Evolutionary conservation across 2,888 invertebrate species (phyloP).

Genomic region (Luffia ferchaultella): DNA sequence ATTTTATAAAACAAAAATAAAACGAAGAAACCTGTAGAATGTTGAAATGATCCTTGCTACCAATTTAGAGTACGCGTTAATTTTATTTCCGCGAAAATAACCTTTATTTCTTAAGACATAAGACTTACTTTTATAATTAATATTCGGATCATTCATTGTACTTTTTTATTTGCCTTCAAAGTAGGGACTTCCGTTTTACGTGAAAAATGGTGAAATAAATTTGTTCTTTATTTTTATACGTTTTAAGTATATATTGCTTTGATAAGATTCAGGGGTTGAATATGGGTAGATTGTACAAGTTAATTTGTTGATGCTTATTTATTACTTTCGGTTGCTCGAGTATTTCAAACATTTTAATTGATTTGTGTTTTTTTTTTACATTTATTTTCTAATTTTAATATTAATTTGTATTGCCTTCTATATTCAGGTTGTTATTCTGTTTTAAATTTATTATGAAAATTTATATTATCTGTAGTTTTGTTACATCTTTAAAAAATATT

Average conservation of each 20-base stretch:
- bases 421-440: no score
- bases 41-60: conserved; percentile 1
- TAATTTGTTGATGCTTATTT: conserved; percentile 6
- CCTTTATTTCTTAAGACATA: conserved; percentile 1
- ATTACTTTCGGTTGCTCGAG: not conserved
- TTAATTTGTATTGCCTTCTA: no score
- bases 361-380: not conserved
- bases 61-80: not conserved
- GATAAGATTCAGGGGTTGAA: not conserved
- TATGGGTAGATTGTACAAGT: not conserved
- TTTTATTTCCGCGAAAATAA: not conserved
- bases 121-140: not conserved
- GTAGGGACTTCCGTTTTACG: not conserved
- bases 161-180: not conserved
- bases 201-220: not conserved
- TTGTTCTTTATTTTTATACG: not conserved
- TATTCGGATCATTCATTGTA: not conserved
- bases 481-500: no score
- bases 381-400: no score
- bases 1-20: not conserved
- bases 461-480: no score
- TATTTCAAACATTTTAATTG: conserved; percentile 3
- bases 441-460: no score
- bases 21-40: not conserved
- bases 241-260: not conserved